Evolutionary conservation across 2,797 vertebrate genomes (phyloP), one percentile per base, ranked within the genome.

Genomic region (Borostomias antarcticus): DNA sequence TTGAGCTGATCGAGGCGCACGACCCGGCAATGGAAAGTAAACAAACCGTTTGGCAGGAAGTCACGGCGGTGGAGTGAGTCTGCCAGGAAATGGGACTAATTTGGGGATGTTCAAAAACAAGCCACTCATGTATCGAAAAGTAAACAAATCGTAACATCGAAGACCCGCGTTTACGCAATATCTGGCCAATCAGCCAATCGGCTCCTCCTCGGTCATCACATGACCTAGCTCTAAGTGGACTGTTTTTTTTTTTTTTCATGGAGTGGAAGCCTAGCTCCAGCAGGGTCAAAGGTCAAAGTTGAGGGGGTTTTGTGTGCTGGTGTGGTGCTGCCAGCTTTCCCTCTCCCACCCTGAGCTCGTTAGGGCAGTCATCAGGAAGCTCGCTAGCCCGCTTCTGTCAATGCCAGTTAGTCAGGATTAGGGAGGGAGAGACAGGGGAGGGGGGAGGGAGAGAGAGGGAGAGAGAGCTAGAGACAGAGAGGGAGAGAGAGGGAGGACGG

Each of bases 341-440:
- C 4, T 21, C 30, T 9, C 17, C 35, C 57, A 1, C 9, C 2
- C 21, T 37, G 57, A 43, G 35, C 57, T 26, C 8, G 58, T 59
- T 59, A 43, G 21, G 23, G 13, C 21, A 58, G 53, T 30, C 40
- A 68, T 57, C 52, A 72, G 59, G 43, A 72, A 53, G 32, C 51
- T 23, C 23, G n/a, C 32, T 62, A 63, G 32, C 58, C 64, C 56
- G 58, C 70, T 67, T 67, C 58, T 62, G 58, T 66, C 69, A 66
- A 6, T 47, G 37, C 35, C 47, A 15, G 59, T 67, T 72, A 62
- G 26, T 23, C 25, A 29, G 70, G 70, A 67, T 72, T 66, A 72
- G 11, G 61, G 23, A 21, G 21, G 29, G 21, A 7, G 51, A 11
- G 60, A 40, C 9, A 54, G 63, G 60, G 62, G 35, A 33, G 26